Base-by-base conservation (phyloP, 2,888 invertebrate species). In the Junonia oenone region DNA sequence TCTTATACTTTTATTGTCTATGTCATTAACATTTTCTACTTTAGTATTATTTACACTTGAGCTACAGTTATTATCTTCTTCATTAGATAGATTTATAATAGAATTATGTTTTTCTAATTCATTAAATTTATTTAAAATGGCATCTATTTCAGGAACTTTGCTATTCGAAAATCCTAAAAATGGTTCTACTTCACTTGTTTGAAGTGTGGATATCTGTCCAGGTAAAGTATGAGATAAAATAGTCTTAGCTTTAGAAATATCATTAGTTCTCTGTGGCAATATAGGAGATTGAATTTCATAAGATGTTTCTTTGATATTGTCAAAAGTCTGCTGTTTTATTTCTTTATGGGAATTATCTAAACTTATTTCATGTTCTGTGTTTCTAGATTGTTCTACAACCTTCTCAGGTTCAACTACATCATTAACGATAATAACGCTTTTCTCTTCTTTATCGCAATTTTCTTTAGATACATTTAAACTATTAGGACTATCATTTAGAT, bases 401-500 rank as follows among this genome's bases (percentile, higher is more conserved):
- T 46, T 33, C 22, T 51, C 37, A 14, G 29, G 13, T 51, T 51
- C 31, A 17, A 63, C 14, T 40, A 19, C 11, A 11, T 2, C 29
- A 29, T 51, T 43, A 15, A 6, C 43, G 15, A 40, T 6, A 11
- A 40, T 29, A 29, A 40, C 17, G 56, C 17, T 40, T 15, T 66
- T 66, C 45, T 69, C 55, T 35, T 50, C 33, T 29, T 4, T 48
- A 55, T 49, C 29, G 19, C 63, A 51, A 53, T 65, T 67, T 52
- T 69, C 55, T 50, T 56, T 27, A 45, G 52, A 19, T 19, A 55
- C 27, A 55, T 22, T 55, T 29, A 33, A 14, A 37, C 9, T 22
- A 13, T 72, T 68, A 26, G 68, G 65, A 58, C 67, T 79, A 19
- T 65, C 65, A 47, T 68, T 63, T 33, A 70, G 48, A 62, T 65